Base-by-base conservation (phyloP, 2,797 vertebrate species). In the Salarias fasciatus region DNA sequence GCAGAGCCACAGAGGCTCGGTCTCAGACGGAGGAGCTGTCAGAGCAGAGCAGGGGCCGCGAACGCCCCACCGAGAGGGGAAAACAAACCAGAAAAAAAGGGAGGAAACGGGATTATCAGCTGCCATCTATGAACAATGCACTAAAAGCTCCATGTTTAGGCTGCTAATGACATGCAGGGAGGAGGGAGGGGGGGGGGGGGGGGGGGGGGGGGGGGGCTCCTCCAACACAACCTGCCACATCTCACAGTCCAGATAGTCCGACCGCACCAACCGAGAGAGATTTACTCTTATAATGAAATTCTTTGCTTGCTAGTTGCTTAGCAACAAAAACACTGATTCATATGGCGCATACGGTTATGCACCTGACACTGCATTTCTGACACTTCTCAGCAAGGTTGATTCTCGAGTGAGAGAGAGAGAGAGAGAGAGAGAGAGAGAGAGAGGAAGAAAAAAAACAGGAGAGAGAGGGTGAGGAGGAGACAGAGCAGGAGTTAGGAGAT, bases 221-320 rank as follows among this genome's bases (percentile, higher is more conserved):
- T 35, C 76, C 79, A 72, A 78, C 85, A 82, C 80, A 84, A 83
- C 85, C 84, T 85, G 77, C 80, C 71, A 79, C 78, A 80, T 85
- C 83, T 85, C 83, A 83, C 68, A 56, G 80, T 75, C 75, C 6
- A 85, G 80, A 86, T 2, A 35, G 33, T 35, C 84, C 84, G 85
- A 90, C 83, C 86, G 89, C 90, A 91, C 77, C 72, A 50, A 40
- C 74, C 60, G 71, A 86, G 75, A 61, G 71, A 86, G 80, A 87
- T 84, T 88, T 80, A 86, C 83, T 86, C 86, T 77, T 82, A 80
- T 84, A 86, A 88, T 84, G 83, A 88, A 91, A 88, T 78, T 83
- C 86, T 87, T 86, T 80, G 86, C 88, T 87, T 89, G 76, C 87
- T 82, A 87, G 92, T 93, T 91, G 90, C 92, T 87, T 89, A 88